Conservation (phyloP, 2,888 invertebrate genomes). For the Carterocephalus palaemon region DNA sequence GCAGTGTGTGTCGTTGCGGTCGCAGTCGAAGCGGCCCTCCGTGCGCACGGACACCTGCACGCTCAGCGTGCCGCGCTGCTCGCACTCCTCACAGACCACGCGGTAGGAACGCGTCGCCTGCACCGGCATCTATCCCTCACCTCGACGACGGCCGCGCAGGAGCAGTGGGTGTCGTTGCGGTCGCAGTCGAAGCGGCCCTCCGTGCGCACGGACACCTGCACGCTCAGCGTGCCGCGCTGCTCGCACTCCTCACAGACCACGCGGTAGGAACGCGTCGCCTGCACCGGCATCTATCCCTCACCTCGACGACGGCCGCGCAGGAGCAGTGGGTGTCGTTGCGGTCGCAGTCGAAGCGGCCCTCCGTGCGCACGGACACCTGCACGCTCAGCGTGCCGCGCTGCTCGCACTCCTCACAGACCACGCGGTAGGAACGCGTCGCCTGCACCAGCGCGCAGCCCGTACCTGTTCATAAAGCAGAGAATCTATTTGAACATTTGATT, state of each 20-base stretch:
- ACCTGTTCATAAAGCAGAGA: constrained; percentile 39
- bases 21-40: no score
- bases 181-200: constrained; percentile 66
- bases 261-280: no score
- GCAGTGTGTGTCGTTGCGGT: no score
- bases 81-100: no score
- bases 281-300: no score
- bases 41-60: no score
- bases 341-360: constrained; percentile 64
- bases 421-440: constrained; percentile 61
- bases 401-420: constrained; percentile 28
- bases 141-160: constrained; percentile 66
- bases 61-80: no score
- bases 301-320: constrained; percentile 68
- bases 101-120: no score
- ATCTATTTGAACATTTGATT: no score
- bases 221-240: constrained; percentile 37
- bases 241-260: no score
- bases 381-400: constrained; percentile 39
- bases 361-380: constrained; percentile 54
- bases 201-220: constrained; percentile 53
- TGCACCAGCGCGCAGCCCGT: constrained; percentile 61
- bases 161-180: constrained; percentile 45
- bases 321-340: constrained; percentile 46
- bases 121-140: no score